A percentile compares a stretch with the other conserved stretches of the same genome.
Conservation (phyloP, 1,140 invertebrate species). For the Ruditapes philippinarum region DNA sequence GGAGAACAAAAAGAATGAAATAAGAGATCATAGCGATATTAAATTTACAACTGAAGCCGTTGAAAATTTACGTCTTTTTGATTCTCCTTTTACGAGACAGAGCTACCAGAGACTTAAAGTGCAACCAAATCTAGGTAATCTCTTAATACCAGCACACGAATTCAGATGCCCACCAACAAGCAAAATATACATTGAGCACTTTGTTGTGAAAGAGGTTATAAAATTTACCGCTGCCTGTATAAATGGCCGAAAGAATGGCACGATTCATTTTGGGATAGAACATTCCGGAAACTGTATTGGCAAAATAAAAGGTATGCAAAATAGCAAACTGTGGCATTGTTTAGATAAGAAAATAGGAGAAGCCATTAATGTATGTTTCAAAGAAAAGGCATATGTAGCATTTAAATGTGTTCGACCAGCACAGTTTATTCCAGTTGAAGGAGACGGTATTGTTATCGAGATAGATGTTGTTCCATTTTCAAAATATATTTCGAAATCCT, state of each 20-base stretch:
- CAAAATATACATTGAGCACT: background rate
- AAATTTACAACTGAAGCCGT: no score
- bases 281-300: background rate
- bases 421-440: conserved; percentile 2
- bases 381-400: background rate
- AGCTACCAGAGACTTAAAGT: background rate
- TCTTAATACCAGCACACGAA: conserved; percentile 28
- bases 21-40: background rate
- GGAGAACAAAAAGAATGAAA: background rate
- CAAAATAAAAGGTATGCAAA: background rate
- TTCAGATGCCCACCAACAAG: background rate
- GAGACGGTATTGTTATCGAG: background rate
- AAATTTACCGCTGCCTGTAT: conserved; percentile 8
- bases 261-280: conserved; percentile 44
- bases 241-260: conserved; percentile 39
- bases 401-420: background rate
- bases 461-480: conserved; percentile 31
- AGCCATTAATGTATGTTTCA: background rate
- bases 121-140: background rate
- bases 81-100: background rate
- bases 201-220: conserved; percentile 15
- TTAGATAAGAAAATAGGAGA: background rate
- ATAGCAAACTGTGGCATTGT: background rate
- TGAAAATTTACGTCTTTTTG: background rate
- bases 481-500: background rate